Evolutionary conservation across 2,888 invertebrate genomes (phyloP), one percentile per base, ranked within the genome.

Genomic region (Xestoiulus laeticollis): DNA sequence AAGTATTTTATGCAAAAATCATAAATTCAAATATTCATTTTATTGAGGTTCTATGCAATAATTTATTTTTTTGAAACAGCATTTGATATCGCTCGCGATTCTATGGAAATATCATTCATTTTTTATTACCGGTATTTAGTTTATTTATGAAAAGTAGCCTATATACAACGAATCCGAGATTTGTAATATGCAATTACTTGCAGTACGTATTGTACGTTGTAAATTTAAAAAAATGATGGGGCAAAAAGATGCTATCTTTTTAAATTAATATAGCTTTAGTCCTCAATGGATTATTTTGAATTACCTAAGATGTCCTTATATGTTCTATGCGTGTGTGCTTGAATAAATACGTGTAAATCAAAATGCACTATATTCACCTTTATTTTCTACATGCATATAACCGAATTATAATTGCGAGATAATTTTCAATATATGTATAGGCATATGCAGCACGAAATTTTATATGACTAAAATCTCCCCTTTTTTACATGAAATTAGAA

Each of bases 201-300:
- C n/a, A n/a, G n/a, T n/a, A n/a, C n/a, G n/a, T n/a, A n/a, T n/a
- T n/a, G n/a, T n/a, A n/a, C n/a, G n/a, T n/a, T n/a, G n/a, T n/a
- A n/a, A n/a, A n/a, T n/a, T n/a, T n/a, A n/a, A n/a, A n/a, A n/a
- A n/a, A n/a, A n/a, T n/a, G n/a, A n/a, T n/a, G n/a, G n/a, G n/a
- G n/a, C n/a, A n/a, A n/a, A n/a, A n/a, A 59, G 53, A 59, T 59
- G 53, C 19, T 59, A 59, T 59, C 53, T 59, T 59, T n/a, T n/a
- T 5, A n/a, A 59, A 59, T 59, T 16, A 16, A 8, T 59, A n/a
- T n/a, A 43, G 10, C 2, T n/a, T 59, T 19, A 19, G n/a, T n/a
- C 53, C n/a, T 59, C 53, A n/a, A 59, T 59, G 53, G 53, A 59
- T n/a, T 59, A 59, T 59, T 59, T n/a, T n/a, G 12, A 59, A n/a